A percentile compares a stretch with the other conserved stretches of the same genome.
Conservation (phyloP, 1,140 invertebrate species). For the Procambarus clarkii region DNA sequence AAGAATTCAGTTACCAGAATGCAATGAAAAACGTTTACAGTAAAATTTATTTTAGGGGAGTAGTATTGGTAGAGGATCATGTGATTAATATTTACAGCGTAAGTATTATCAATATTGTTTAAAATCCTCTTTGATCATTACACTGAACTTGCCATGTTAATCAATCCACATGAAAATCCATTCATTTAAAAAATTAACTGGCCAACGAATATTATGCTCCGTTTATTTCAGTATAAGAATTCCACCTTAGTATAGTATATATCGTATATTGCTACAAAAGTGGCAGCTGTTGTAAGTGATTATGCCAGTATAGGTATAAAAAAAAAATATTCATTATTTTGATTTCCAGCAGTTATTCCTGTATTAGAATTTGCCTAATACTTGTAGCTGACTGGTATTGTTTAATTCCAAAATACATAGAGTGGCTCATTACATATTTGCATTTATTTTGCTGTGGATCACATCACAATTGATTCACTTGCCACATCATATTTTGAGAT, state of each 20-base stretch:
- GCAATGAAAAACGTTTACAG: neutral
- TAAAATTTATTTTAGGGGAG: neutral
- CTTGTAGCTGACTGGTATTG: neutral
- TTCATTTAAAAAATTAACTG: neutral
- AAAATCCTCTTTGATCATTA: neutral
- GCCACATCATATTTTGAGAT: neutral
- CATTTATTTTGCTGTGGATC: neutral
- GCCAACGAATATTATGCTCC: neutral
- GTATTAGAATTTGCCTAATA: neutral
- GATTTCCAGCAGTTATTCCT: neutral
- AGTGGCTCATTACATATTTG: neutral
- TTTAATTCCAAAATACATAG: neutral
- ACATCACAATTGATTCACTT: neutral
- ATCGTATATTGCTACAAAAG: neutral
- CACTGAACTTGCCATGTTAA: neutral
- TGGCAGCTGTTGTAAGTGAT: neutral
- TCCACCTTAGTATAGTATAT: neutral
- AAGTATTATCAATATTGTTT: neutral
- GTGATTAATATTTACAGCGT: neutral
- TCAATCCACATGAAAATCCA: neutral
- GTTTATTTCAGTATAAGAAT: neutral
- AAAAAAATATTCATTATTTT: no score
- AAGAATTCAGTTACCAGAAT: neutral
- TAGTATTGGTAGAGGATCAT: neutral
- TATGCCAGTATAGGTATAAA: no score